Conservation (phyloP, 2,888 invertebrate genomes). For the Drosophila paramelanica region DNA sequence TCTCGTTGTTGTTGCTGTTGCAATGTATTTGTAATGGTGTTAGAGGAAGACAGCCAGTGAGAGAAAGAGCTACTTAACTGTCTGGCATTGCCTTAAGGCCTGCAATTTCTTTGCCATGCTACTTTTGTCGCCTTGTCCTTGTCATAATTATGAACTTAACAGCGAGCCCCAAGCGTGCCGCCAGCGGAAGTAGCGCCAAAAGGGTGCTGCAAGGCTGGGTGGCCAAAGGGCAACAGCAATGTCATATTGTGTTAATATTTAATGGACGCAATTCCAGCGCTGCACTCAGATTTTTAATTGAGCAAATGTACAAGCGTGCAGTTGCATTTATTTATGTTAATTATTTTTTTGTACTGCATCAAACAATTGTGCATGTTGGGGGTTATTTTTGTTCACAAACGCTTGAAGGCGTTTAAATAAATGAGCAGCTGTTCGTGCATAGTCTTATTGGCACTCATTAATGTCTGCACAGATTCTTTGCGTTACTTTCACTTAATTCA, state of each 20-base stretch:
- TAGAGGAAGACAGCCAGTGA: neutral
- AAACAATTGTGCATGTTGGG: slow-evolving; percentile 8
- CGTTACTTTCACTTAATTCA: slow-evolving; percentile 41
- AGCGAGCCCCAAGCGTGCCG: slow-evolving; percentile 30
- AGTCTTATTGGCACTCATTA: slow-evolving; percentile 18
- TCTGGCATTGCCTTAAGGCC: slow-evolving; percentile 20
- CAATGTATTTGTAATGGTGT: slow-evolving; percentile 64
- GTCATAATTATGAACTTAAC: slow-evolving; percentile 62
- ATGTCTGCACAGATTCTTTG: slow-evolving; percentile 22
- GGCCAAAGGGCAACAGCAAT: slow-evolving; percentile 5
- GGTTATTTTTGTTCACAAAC: slow-evolving; percentile 7
- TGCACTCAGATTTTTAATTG: slow-evolving; percentile 54
- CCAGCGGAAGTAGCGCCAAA: slow-evolving; percentile 33
- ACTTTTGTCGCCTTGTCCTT: slow-evolving; percentile 49
- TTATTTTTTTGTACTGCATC: slow-evolving; percentile 12
- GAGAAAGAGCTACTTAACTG: slow-evolving; percentile 2
- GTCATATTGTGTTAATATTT: slow-evolving; percentile 60
- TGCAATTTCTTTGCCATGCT: slow-evolving; percentile 44
- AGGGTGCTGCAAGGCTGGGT: neutral
- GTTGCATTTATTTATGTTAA: slow-evolving; percentile 21
- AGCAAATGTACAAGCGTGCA: slow-evolving; percentile 30
- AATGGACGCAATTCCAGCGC: slow-evolving; percentile 45
- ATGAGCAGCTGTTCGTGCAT: slow-evolving; percentile 3
- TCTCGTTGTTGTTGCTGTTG: slow-evolving; percentile 33
- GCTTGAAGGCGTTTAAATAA: slow-evolving; percentile 22